Conservation (phyloP, 2,888 invertebrate species). For the Nemotelus pantherinus region DNA sequence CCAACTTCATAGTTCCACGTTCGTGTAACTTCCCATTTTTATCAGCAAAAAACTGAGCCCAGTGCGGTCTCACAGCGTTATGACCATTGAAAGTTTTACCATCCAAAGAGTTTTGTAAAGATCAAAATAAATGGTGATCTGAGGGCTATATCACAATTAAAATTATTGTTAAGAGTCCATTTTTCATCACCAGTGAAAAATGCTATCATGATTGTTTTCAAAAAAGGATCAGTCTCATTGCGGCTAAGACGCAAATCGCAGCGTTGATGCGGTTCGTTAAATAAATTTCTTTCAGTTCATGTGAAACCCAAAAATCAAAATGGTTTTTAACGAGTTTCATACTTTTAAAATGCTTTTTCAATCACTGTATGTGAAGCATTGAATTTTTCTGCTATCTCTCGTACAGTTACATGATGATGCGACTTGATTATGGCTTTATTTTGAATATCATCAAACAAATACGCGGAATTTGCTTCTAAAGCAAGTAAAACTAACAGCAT, state of each 20-base stretch:
- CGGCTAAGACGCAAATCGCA: neutral
- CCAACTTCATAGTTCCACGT: no score
- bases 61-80: no score
- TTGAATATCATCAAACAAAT: neutral
- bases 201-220: neutral
- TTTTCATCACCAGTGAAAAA: neutral
- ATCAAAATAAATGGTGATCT: no score
- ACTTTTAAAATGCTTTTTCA: neutral
- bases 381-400: neutral
- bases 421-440: neutral
- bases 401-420: neutral
- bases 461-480: no score
- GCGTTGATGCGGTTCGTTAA: neutral
- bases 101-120: no score
- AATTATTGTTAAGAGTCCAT: neutral
- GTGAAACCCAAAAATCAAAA: neutral
- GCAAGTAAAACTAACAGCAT: no score
- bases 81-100: no score
- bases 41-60: no score
- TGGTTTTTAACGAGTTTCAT: neutral
- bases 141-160: neutral
- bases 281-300: no score
- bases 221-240: neutral
- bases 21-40: no score
- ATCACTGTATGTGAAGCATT: no score